Conservation (phyloP, 2,888 invertebrate species). For the Cerastis leucographa region DNA sequence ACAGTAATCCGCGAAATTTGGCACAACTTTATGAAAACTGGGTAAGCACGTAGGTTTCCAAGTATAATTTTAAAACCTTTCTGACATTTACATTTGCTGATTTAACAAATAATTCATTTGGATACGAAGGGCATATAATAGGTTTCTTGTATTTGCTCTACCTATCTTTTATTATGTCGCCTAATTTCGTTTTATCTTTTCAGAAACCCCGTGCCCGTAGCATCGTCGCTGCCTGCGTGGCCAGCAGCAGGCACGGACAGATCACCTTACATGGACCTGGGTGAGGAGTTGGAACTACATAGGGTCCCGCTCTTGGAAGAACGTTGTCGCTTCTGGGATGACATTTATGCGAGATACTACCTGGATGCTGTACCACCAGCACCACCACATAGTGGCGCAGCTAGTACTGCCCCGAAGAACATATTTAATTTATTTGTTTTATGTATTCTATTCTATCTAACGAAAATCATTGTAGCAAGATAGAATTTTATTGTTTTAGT, state of each 20-base stretch:
- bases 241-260: constrained; percentile 64
- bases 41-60: constrained; percentile 2
- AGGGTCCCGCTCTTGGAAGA: constrained; percentile 59
- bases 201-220: constrained; percentile 47
- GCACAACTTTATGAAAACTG: constrained; percentile 67
- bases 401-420: constrained; percentile 7
- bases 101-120: not conserved
- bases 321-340: constrained; percentile 74
- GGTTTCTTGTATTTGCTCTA: not conserved
- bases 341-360: constrained; percentile 73
- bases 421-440: constrained; percentile 8
- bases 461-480: not conserved
- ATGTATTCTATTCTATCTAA: not conserved
- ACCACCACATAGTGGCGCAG: constrained; percentile 57
- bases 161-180: not conserved
- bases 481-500: not conserved
- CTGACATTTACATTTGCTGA: not conserved
- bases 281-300: constrained; percentile 63
- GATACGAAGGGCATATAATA: not conserved
- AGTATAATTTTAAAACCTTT: too few relatives aligned
- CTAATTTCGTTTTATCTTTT: not conserved
- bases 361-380: constrained; percentile 69
- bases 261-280: constrained; percentile 75
- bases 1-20: constrained; percentile 68
- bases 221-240: constrained; percentile 70